Percentiles rank a stretch among this genome's conserved stretches.
phyloP scores from a whole-genome alignment of 2,888 invertebrate species.

The Bombyx huttoni region DNA sequence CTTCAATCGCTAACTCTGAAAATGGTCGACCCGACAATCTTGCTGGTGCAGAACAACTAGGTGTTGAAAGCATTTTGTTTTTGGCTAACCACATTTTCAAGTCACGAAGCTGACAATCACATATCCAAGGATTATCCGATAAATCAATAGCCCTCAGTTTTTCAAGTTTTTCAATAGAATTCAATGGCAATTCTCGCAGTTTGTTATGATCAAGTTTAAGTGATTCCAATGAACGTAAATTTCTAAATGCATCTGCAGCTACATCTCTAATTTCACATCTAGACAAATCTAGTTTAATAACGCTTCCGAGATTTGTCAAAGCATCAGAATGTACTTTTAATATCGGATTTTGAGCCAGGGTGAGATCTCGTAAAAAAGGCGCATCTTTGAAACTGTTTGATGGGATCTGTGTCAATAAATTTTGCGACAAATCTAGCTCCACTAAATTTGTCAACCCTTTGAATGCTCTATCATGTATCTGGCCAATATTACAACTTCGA shows the following conservation, averaged over 20 bases:
- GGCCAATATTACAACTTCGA: constrained; percentile 86
- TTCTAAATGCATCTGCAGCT: constrained; percentile 79
- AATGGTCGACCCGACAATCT: constrained; percentile 81
- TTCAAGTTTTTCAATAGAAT: constrained; percentile 80
- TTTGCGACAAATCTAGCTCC: constrained; percentile 89
- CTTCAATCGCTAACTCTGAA: constrained; percentile 82
- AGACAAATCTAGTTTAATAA: constrained; percentile 88
- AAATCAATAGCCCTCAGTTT: constrained; percentile 85
- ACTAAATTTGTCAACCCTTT: constrained; percentile 90
- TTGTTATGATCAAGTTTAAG: constrained; percentile 87
- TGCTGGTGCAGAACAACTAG: constrained; percentile 81
- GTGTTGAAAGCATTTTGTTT: constrained; percentile 83
- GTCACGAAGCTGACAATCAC: constrained; percentile 87
- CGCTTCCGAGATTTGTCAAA: constrained; percentile 80
- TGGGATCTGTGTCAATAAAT: constrained; percentile 85
- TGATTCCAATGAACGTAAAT: constrained; percentile 81
- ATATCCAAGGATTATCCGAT: constrained; percentile 91
- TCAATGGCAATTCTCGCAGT: constrained; percentile 79
- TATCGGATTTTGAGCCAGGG: constrained; percentile 86
- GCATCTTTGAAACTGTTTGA: constrained; percentile 84
- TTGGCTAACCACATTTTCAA: constrained; percentile 86
- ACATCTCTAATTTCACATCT: constrained; percentile 85
- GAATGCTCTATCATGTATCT: constrained; percentile 88
- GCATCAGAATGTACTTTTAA: constrained; percentile 82
- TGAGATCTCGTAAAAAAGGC: constrained; percentile 86